Evolutionary conservation across 2,797 vertebrate species (phyloP).

Genomic region (Microchirus variegatus): DNA sequence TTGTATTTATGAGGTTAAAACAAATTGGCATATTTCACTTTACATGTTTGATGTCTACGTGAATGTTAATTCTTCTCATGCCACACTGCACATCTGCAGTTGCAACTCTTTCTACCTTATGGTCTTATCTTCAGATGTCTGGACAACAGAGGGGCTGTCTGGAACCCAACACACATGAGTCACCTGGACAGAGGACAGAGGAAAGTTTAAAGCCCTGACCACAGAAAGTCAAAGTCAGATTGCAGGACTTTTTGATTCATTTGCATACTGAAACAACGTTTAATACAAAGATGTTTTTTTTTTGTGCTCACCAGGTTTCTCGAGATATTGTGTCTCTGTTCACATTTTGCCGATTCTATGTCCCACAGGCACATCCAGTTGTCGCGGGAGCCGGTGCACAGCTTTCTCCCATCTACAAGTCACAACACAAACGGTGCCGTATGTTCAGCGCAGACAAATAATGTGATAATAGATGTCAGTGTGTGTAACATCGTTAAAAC

Average conservation of each 20-base stretch:
- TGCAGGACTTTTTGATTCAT: conserved; percentile 20
- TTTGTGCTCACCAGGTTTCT: conserved; percentile 90
- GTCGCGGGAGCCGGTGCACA: conserved; percentile 94
- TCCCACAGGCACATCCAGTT: conserved; percentile 95
- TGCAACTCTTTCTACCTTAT: conserved; percentile 82
- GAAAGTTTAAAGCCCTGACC: conserved; percentile 19
- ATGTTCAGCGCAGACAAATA: conserved; percentile 1
- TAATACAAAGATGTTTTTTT: background rate
- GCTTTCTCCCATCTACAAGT: conserved; percentile 83
- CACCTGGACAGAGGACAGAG: conserved; percentile 81
- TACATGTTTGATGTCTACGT: background rate
- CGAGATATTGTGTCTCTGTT: conserved; percentile 87
- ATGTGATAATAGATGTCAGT: background rate
- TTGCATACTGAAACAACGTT: conserved; percentile 13
- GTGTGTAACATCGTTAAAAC: background rate
- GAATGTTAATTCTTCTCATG: background rate
- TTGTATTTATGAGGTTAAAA: too few relatives aligned
- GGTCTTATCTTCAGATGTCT: conserved; percentile 95
- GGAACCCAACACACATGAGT: conserved; percentile 98
- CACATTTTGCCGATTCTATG: conserved; percentile 85
- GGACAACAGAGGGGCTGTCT: conserved; percentile 75
- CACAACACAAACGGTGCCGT: conserved; percentile 19
- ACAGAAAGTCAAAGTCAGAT: conserved; percentile 8
- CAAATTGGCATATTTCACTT: too few relatives aligned
- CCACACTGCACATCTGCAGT: background rate